Conservation (phyloP, 2,888 invertebrate species). For the Hyalella azteca region DNA sequence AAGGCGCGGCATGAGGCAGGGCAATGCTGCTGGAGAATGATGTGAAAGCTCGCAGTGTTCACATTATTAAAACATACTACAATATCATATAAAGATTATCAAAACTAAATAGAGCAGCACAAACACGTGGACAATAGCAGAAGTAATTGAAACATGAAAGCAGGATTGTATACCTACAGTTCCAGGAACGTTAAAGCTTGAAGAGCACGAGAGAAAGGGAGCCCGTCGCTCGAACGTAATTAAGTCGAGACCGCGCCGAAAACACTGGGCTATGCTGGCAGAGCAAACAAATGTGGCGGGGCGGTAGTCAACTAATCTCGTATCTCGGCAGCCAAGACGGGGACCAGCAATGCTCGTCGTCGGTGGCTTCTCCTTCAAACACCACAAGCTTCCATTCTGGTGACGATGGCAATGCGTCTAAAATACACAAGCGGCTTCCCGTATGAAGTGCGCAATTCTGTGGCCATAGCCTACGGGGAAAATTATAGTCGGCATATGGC, state of each 20-base stretch:
- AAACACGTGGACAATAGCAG: too few relatives aligned
- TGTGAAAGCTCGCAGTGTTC: too few relatives aligned
- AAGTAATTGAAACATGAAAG: too few relatives aligned
- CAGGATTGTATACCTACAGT: too few relatives aligned
- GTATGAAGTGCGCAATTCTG: too few relatives aligned
- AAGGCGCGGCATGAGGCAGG: too few relatives aligned
- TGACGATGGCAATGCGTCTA: neutral
- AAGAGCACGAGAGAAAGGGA: neutral
- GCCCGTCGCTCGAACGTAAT: neutral
- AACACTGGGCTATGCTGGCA: neutral
- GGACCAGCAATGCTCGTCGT: neutral
- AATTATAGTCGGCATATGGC: too few relatives aligned
- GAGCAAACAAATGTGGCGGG: conserved; percentile 10
- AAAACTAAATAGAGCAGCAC: too few relatives aligned
- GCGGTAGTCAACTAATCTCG: neutral
- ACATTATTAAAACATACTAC: too few relatives aligned
- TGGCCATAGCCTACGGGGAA: too few relatives aligned
- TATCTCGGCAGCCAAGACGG: neutral
- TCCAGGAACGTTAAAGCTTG: neutral
- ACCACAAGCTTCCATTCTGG: neutral
- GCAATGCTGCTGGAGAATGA: too few relatives aligned
- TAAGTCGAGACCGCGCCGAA: neutral
- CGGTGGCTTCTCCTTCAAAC: neutral
- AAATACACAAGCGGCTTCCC: neutral
- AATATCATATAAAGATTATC: too few relatives aligned